phyloP scores from a whole-genome alignment of 2,888 invertebrate species.

The Antheraea assamensis region DNA sequence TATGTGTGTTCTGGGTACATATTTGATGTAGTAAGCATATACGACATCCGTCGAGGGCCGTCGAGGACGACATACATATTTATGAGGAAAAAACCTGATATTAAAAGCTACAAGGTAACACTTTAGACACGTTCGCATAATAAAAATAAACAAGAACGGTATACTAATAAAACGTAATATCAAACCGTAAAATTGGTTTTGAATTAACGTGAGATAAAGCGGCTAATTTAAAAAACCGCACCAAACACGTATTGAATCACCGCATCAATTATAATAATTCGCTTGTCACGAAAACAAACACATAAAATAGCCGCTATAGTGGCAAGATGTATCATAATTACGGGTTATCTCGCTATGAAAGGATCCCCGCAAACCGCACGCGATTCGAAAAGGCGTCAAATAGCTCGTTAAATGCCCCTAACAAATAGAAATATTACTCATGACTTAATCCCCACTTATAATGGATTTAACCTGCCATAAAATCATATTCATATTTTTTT shows the following conservation, averaged over 20 bases:
- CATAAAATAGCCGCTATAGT: constrained; percentile 49
- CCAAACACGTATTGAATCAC: constrained; percentile 47
- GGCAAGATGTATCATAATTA: constrained; percentile 63
- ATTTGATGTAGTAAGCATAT: constrained; percentile 48
- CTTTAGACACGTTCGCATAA: constrained; percentile 23
- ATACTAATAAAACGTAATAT: constrained; percentile 28
- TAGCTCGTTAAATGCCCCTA: constrained; percentile 75
- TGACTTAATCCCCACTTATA: constrained; percentile 79
- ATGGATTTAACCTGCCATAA: constrained; percentile 81
- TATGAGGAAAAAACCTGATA: constrained; percentile 41
- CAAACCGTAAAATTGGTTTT: constrained; percentile 33
- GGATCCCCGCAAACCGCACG: constrained; percentile 60
- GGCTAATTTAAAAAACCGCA: constrained; percentile 40
- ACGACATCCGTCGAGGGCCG: constrained; percentile 24
- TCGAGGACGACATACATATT: constrained; percentile 42
- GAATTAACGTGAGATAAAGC: constrained; percentile 44
- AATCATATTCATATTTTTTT: constrained; percentile 75
- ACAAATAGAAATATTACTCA: constrained; percentile 78
- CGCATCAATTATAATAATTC: constrained; percentile 52
- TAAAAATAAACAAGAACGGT: constrained; percentile 28
- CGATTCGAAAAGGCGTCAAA: constrained; percentile 75
- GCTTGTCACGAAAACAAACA: constrained; percentile 73
- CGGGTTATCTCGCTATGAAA: constrained; percentile 52
- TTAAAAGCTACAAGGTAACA: constrained; percentile 30
- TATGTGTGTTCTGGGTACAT: constrained; percentile 53